These are phyloP conservation scores for Ephialtes manifestator DNA, from an alignment of 2,888 invertebrate genomes.

Conservation along the genomic window DNA sequence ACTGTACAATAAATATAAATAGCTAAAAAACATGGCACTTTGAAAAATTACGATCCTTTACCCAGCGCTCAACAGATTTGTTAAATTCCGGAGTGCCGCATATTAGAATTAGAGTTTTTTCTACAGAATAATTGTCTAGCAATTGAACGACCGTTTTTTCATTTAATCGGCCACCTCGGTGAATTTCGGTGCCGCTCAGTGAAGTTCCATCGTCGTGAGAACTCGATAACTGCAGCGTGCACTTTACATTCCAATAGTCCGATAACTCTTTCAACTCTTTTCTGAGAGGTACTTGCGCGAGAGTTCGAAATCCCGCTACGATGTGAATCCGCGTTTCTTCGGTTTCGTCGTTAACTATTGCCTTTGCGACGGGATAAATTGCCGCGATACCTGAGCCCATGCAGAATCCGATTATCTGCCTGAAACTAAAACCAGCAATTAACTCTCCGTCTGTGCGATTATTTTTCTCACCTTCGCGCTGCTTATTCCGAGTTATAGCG, in stretches of 20 bases:
- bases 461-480: too few species aligned
- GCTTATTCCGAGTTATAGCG: too few species aligned
- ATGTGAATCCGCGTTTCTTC: slow-evolving; percentile 81
- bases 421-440: slow-evolving; percentile 74
- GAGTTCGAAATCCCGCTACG: slow-evolving; percentile 78
- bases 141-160: slow-evolving; percentile 69
- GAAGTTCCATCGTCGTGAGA: background rate
- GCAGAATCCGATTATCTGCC: slow-evolving; percentile 80
- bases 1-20: slow-evolving; percentile 48
- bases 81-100: slow-evolving; percentile 82
- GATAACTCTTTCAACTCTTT: slow-evolving; percentile 78
- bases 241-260: slow-evolving; percentile 83
- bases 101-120: slow-evolving; percentile 80
- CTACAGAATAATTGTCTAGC: slow-evolving; percentile 65
- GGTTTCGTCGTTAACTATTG: slow-evolving; percentile 78
- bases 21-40: slow-evolving; percentile 77
- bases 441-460: background rate
- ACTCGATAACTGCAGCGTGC: slow-evolving; percentile 78
- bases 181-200: slow-evolving; percentile 76
- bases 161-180: slow-evolving; percentile 73
- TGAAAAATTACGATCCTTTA: slow-evolving; percentile 69
- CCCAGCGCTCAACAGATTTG: slow-evolving; percentile 71
- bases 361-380: slow-evolving; percentile 80
- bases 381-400: slow-evolving; percentile 83
- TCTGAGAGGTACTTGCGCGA: slow-evolving; percentile 78